These are phyloP conservation scores for Petrolisthes manimaculis DNA, from an alignment of 2,888 invertebrate genomes.

Conservation along the genomic window DNA sequence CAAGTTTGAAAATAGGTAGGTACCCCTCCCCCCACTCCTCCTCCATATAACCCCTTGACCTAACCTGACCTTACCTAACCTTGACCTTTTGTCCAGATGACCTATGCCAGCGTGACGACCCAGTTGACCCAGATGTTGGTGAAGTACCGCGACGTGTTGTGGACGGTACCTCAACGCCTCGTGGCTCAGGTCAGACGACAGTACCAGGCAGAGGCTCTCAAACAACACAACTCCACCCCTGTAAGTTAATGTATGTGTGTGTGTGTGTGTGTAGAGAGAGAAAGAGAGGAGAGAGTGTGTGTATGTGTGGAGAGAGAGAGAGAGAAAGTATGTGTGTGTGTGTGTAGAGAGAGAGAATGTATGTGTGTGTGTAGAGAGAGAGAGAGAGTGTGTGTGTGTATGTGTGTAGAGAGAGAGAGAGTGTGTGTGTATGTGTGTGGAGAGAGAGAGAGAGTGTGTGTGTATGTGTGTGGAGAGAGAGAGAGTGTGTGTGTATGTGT, in stretches of 20 bases:
- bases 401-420: not conserved
- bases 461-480: not conserved
- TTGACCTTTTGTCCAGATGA: conserved; percentile 63
- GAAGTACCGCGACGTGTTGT: conserved; percentile 81
- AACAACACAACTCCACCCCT: conserved; percentile 46
- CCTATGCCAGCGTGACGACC: conserved; percentile 90
- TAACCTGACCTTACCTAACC: too few species aligned
- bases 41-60: too few species aligned
- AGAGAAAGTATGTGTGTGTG: not conserved
- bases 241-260: conserved; percentile 18
- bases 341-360: not conserved
- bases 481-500: too few species aligned
- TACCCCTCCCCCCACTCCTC: too few species aligned
- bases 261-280: not conserved
- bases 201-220: conserved; percentile 53
- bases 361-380: not conserved
- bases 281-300: not conserved
- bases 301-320: not conserved
- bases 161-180: conserved; percentile 83
- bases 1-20: too few species aligned
- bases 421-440: too few species aligned
- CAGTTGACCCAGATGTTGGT: conserved; percentile 87
- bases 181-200: conserved; percentile 75
- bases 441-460: not conserved
- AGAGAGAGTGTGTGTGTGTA: not conserved